Conservation (phyloP, 2,797 vertebrate species). For the Chiloscyllium punctatum region DNA sequence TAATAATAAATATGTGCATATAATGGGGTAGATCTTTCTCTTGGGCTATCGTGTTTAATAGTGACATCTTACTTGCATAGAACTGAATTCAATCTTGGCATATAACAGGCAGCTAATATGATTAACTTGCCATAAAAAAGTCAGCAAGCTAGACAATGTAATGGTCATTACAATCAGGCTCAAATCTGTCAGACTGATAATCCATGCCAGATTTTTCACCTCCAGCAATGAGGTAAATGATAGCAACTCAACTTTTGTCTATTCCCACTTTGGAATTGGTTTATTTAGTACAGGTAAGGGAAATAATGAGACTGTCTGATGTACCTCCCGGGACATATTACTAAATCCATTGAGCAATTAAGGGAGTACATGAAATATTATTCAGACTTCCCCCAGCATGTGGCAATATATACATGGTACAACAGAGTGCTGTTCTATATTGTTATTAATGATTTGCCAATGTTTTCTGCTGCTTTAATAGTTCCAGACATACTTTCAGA, state of each 20-base stretch:
- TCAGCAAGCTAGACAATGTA: neutral
- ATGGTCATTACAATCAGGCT: neutral
- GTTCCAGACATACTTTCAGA: neutral
- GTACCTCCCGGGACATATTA: neutral
- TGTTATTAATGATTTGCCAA: neutral
- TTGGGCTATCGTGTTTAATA: neutral
- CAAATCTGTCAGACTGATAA: neutral
- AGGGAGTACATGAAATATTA: neutral
- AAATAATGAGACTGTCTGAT: neutral
- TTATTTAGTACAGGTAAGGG: neutral
- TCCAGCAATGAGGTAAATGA: neutral
- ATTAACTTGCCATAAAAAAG: neutral
- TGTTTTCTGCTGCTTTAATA: neutral
- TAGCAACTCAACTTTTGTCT: neutral
- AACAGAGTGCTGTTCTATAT: neutral
- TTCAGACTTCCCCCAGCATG: neutral
- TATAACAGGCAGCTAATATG: neutral
- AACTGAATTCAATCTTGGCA: neutral
- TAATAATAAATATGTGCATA: neutral
- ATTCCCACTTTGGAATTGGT: neutral
- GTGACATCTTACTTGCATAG: neutral
- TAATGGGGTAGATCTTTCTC: neutral
- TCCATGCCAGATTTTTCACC: neutral
- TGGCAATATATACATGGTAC: neutral
- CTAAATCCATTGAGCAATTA: neutral